Conservation (phyloP, 2,888 invertebrate genomes). For the Idaea dimidiata region DNA sequence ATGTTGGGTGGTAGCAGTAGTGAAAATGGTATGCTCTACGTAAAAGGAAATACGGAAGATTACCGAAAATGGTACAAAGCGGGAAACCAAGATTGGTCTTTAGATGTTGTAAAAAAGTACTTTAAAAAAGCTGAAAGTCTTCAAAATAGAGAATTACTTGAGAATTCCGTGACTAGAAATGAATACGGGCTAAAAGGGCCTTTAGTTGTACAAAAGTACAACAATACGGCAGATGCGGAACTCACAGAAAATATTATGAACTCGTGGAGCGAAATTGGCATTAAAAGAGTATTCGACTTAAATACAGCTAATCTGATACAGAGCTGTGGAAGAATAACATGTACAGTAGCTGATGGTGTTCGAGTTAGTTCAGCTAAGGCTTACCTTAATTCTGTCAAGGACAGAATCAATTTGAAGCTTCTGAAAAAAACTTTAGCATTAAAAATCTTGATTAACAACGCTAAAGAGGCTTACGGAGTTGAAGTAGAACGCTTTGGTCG, state of each 20-base stretch:
- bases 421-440: slow-evolving; percentile 19
- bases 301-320: slow-evolving; percentile 61
- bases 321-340: slow-evolving; percentile 70
- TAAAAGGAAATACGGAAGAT: slow-evolving; percentile 73
- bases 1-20: slow-evolving; percentile 80
- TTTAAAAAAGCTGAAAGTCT: slow-evolving; percentile 75
- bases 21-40: slow-evolving; percentile 80
- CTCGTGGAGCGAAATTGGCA: slow-evolving; percentile 70
- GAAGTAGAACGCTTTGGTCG: slow-evolving; percentile 17
- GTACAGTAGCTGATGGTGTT: slow-evolving; percentile 66
- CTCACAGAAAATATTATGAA: slow-evolving; percentile 40
- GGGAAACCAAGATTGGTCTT: slow-evolving; percentile 79
- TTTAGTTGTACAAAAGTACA: slow-evolving; percentile 64
- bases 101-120: slow-evolving; percentile 67
- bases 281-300: slow-evolving; percentile 52
- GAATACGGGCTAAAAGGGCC: slow-evolving; percentile 68
- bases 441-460: slow-evolving; percentile 22
- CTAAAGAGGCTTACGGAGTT: slow-evolving; percentile 22
- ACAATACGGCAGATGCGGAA: slow-evolving; percentile 52
- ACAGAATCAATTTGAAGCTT: slow-evolving; percentile 26
- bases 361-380: slow-evolving; percentile 81
- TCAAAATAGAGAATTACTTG: slow-evolving; percentile 39
- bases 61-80: slow-evolving; percentile 74
- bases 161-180: slow-evolving; percentile 32
- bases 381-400: slow-evolving; percentile 50